Base-by-base conservation (phyloP, 2,888 invertebrate genomes). In the Ophioninae sp. region DNA sequence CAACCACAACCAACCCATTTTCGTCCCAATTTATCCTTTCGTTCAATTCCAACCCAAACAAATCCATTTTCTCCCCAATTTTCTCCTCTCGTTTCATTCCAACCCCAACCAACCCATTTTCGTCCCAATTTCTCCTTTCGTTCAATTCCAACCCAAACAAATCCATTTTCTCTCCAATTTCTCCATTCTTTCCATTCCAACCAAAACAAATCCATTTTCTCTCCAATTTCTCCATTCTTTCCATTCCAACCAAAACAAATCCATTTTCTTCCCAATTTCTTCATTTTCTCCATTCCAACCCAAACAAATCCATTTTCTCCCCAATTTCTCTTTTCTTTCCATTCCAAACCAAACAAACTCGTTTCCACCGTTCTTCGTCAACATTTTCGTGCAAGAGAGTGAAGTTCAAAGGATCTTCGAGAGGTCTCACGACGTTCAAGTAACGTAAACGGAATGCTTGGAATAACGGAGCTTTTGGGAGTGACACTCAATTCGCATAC, bases 371-470 rank as follows among this genome's bases (percentile, higher is more conserved):
- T 17, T 69, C 44, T 62, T 75, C 10, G 61, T 65, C 13, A 62
- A 69, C 64, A 75, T 81, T 72, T 64, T 57, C 13, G 10, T 21
- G 7, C n/a, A 23, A 7, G 7, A 41, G 41, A n/a, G 21, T n/a
- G 67, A 65, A 79, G 10, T 68, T 23, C 70, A 44, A 65, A 72
- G 78, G 73, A 84, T 84, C 72, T 85, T 82, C 77, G 57, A 21
- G 72, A 81, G 83, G 85, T 74, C 82, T 59, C 44, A 30, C 23
- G 30, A 10, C 67, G 85, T 83, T 87, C 81, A 83, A 80, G 85
- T 82, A 87, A 88, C 85, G 87, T 87, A 88, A 87, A 87, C 85
- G 86, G 79, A 81, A 64, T 57, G 39, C 70, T 37, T 13, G 20
- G 39, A 50, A 64, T 7, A 65, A 64, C n/a, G 44, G 44, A 56